Percentiles rank a stretch among this genome's conserved stretches.
Evolutionary conservation across 1,140 invertebrate genomes (phyloP).

Genomic region (Drosophila fuyamai): DNA sequence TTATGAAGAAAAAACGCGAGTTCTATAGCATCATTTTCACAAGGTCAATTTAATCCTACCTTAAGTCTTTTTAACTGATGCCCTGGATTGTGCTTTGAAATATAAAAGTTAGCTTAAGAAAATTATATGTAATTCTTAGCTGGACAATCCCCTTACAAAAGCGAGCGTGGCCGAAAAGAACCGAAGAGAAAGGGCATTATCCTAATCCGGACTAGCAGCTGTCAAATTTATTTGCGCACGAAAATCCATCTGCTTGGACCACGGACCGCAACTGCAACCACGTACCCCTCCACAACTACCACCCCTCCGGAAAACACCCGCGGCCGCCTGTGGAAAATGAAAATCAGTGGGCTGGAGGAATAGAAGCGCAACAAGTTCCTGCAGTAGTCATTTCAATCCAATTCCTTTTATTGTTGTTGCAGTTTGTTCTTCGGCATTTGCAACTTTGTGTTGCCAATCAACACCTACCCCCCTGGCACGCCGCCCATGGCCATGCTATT

Average conservation of each 20-base stretch:
- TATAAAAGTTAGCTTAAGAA: too few species aligned
- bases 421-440: slow-evolving; percentile 46
- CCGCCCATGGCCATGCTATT: slow-evolving; percentile 14
- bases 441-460: slow-evolving; percentile 45
- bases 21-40: too few species aligned
- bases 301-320: not conserved
- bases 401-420: slow-evolving; percentile 45
- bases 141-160: not conserved
- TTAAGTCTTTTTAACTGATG: too few species aligned
- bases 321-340: slow-evolving; percentile 7
- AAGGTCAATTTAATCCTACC: too few species aligned
- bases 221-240: slow-evolving; percentile 76
- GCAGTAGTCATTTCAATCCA: slow-evolving; percentile 45
- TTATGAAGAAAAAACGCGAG: too few species aligned
- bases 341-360: not conserved
- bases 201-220: slow-evolving; percentile 53
- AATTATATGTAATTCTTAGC: too few species aligned
- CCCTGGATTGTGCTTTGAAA: too few species aligned
- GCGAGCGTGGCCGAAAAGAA: too few species aligned
- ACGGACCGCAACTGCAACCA: slow-evolving; percentile 10
- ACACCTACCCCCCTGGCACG: slow-evolving; percentile 31
- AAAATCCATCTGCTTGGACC: slow-evolving; percentile 45
- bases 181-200: slow-evolving; percentile 15
- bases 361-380: slow-evolving; percentile 43
- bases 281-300: not conserved